phyloP scores from a whole-genome alignment of 2,113 vertebrate species.

The Ictalurus furcatus region DNA sequence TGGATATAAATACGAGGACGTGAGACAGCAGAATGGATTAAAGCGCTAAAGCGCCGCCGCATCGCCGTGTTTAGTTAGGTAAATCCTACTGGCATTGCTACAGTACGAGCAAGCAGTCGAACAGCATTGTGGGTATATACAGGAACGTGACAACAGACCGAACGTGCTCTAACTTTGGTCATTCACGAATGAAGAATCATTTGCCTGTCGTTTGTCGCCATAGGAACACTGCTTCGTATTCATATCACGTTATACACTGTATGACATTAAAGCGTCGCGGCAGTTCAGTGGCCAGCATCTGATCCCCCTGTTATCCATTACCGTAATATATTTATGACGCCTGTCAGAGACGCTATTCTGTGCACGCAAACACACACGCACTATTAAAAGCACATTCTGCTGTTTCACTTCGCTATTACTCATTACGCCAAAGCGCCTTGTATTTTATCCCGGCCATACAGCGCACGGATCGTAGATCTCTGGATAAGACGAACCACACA shows the following conservation, averaged over 20 bases:
- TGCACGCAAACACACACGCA: not conserved
- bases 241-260: not conserved
- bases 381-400: not conserved
- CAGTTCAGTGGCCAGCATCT: not conserved
- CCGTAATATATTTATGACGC: conserved; percentile 1
- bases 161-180: not conserved
- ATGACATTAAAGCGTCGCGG: not conserved
- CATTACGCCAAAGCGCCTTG: conserved; percentile 12
- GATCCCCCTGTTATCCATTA: conserved; percentile 11
- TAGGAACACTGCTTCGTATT: not conserved
- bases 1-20: not conserved
- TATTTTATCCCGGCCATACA: not conserved
- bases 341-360: conserved; percentile 3
- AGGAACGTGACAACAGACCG: not conserved
- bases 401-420: not conserved
- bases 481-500: not conserved
- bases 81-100: not conserved
- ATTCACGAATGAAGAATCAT: not conserved
- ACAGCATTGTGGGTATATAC: not conserved
- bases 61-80: not conserved
- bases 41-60: not conserved
- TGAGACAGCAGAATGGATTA: not conserved
- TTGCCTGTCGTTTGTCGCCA: not conserved
- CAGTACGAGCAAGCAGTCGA: not conserved
- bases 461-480: not conserved